Evolutionary conservation across 2,888 invertebrate genomes (phyloP), one percentile per base, ranked within the genome.

Genomic region (Autographa gamma): DNA sequence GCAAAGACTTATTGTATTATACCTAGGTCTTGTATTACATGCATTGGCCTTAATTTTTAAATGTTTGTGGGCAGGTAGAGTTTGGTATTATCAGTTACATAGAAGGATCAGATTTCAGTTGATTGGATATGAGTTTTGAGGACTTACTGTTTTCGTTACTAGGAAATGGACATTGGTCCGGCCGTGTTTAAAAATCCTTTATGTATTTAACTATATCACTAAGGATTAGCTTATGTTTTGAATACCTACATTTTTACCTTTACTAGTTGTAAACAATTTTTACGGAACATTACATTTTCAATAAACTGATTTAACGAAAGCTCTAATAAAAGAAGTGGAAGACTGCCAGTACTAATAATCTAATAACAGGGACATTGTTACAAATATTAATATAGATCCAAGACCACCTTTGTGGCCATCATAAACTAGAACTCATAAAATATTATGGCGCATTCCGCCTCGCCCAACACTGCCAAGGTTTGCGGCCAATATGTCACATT

Each of bases 391-490:
- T 77, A 74, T 60, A 71, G 63, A 56, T 38, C 31, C 34, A 63
- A 72, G 65, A 74, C 60, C 72, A 74, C 48, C 71, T 69, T 79
- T 32, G 70, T 65, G 65, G 66, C 63, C 56, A 66, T 71, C 70
- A 73, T 83, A 81, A 79, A 76, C 66, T 79, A 72, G 73, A 63
- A 73, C 69, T 79, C 82, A 69, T 86, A 82, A 86, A 86, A 82
- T 83, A 80, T 83, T 84, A 86, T 76, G 77, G 77, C 71, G 76
- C 72, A 78, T 85, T 84, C 78, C 75, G 79, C 79, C 77, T 75
- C 82, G 78, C 76, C 70, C 68, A 76, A 68, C 73, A 81, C 71
- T 80, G 75, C 75, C 76, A 74, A 74, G 82, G 81, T 60, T 61
- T 64, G 67, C 72, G 77, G 71, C 78, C 83, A 79, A 82, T 79